These are phyloP conservation scores for Ips typographus DNA, from an alignment of 1,140 invertebrate genomes.

Conservation along the genomic window DNA sequence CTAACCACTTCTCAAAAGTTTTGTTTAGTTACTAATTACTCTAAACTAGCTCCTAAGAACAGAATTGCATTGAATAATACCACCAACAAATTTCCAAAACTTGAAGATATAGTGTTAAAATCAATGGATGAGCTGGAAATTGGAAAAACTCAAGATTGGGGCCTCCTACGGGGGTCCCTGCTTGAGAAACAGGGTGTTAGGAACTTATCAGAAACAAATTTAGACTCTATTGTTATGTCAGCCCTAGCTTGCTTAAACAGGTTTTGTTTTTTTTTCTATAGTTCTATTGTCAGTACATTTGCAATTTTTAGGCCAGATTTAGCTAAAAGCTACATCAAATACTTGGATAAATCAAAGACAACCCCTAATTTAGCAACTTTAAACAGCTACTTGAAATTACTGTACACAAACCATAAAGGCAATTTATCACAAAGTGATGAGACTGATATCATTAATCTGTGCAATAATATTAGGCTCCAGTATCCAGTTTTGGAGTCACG, in stretches of 20 bases:
- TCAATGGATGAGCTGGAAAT: not conserved
- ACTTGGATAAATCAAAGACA: constrained; percentile 54
- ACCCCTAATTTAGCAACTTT: constrained; percentile 57
- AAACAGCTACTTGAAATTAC: constrained; percentile 58
- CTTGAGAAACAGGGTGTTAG: constrained; percentile 4
- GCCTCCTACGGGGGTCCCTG: constrained; percentile 7
- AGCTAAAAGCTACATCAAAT: constrained; percentile 60
- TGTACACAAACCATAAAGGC: constrained; percentile 51
- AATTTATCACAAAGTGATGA: constrained; percentile 26
- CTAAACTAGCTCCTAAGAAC: too few species aligned
- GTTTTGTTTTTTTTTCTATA: not conserved
- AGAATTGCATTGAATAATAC: too few species aligned
- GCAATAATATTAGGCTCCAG: constrained; percentile 55
- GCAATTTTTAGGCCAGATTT: constrained; percentile 53
- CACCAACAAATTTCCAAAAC: too few species aligned
- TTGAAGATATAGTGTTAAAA: too few species aligned
- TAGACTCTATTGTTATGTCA: constrained; percentile 29
- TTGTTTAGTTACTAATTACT: too few species aligned
- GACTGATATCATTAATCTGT: constrained; percentile 37
- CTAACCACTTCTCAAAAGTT: too few species aligned
- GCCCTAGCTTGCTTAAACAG: not conserved
- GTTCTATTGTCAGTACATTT: constrained; percentile 39
- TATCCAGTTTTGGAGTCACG: constrained; percentile 60
- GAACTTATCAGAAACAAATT: constrained; percentile 7
- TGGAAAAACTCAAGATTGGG: constrained; percentile 18